Evolutionary conservation across 2,888 invertebrate genomes (phyloP), one percentile per base, ranked within the genome.

Genomic region (Hofmannophila pseudospretella): DNA sequence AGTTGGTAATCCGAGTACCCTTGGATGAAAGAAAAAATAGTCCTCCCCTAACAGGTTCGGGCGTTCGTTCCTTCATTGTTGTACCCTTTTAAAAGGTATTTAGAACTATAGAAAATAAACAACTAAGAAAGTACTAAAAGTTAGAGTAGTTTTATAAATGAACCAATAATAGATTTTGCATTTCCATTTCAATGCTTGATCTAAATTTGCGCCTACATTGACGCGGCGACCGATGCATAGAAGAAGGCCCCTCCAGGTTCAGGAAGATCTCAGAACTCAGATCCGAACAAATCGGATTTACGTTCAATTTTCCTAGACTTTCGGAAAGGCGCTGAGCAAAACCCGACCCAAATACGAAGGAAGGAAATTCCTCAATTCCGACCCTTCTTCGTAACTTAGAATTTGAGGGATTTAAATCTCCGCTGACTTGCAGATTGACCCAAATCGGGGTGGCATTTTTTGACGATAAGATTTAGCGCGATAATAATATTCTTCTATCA

Each of bases 221-320:
- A 16, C 3, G 16, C 5, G 16, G 16, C 16, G 52, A 59, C 59
- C 46, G 54, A 51, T 56, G 61, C 62, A 60, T 55, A 19, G 7
- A 30, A 27, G 23, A 27, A 59, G 64, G 62, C 66, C 64, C 63
- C 61, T 57, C 54, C 54, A 58, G 48, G 54, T 68, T 68, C 59
- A 60, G 49, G 48, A 61, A 68, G 60, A 71, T 69, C 70, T 67
- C 54, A 58, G 60, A 58, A 50, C 56, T 49, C 16, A 59, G 56
- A 71, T 68, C 59, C 66, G 61, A 49, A 69, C 70, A 81, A 81
- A 84, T 84, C 81, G 71, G 80, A 84, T 84, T 84, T 79, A 68
- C 74, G 73, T 80, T 75, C 77, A 80, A 82, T 84, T 80, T 75
- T 76, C 73, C 66, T 67, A 76, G 77, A 79, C 72, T 79, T 75